These are phyloP conservation scores for Shargacucullia verbasci DNA, from an alignment of 2,888 invertebrate species.

Conservation along the genomic window DNA sequence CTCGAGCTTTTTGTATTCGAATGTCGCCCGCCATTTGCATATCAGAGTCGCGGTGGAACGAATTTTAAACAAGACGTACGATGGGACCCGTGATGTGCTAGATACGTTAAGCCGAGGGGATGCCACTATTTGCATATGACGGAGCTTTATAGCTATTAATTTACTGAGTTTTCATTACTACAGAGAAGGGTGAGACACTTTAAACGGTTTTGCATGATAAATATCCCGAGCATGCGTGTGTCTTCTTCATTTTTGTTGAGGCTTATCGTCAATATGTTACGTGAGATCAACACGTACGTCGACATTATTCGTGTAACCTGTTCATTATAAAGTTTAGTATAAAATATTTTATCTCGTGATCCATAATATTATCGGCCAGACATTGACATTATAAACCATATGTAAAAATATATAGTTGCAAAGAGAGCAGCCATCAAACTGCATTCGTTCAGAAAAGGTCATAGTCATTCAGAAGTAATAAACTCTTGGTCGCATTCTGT, in stretches of 20 bases:
- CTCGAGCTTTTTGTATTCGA: slow-evolving; percentile 89
- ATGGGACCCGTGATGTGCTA: slow-evolving; percentile 76
- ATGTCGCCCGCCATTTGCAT: slow-evolving; percentile 87
- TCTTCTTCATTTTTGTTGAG: slow-evolving; percentile 42
- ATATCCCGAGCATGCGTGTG: slow-evolving; percentile 46
- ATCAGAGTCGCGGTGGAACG: slow-evolving; percentile 81
- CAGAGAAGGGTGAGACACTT: slow-evolving; percentile 57
- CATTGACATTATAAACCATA: slow-evolving; percentile 20
- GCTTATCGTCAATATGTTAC: slow-evolving; percentile 46
- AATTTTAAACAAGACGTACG: slow-evolving; percentile 83
- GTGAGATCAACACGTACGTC: slow-evolving; percentile 30
- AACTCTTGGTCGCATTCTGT: slow-evolving; percentile 18
- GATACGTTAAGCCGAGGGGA: slow-evolving; percentile 73
- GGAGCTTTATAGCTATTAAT: slow-evolving; percentile 72
- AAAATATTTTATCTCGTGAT: slow-evolving; percentile 11
- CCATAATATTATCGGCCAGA: slow-evolving; percentile 20
- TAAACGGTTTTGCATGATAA: slow-evolving; percentile 52
- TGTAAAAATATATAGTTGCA: slow-evolving; percentile 10
- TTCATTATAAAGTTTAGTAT: slow-evolving; percentile 27
- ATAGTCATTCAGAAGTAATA: slow-evolving; percentile 31
- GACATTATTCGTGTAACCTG: slow-evolving; percentile 31
- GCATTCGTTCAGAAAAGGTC: slow-evolving; percentile 26
- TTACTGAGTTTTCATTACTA: slow-evolving; percentile 57
- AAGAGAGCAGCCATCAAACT: slow-evolving; percentile 18
- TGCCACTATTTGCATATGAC: slow-evolving; percentile 80